Conservation (phyloP, 2,888 invertebrate species). For the Lithodes maja region DNA sequence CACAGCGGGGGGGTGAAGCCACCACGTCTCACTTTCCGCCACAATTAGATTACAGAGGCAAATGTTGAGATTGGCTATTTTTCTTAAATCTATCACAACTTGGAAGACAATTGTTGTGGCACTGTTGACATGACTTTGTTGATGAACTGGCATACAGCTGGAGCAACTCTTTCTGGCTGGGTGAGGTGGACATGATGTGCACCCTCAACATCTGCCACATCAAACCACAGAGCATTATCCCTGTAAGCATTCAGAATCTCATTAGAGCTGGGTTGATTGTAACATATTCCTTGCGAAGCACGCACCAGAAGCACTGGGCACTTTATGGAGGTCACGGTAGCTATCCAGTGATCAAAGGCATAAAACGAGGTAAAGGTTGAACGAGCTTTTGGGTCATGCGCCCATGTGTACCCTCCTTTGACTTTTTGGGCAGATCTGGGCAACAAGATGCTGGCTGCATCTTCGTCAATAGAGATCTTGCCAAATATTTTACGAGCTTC, state of each 20-base stretch:
- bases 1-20: too few species aligned
- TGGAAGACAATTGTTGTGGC: neutral
- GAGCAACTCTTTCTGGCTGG: constrained; percentile 51
- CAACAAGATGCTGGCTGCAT: constrained; percentile 43
- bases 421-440: constrained; percentile 35
- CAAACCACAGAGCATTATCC: constrained; percentile 33
- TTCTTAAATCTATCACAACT: neutral
- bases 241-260: neutral
- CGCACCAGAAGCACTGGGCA: constrained; percentile 40
- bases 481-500: constrained; percentile 1
- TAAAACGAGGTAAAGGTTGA: neutral
- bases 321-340: constrained; percentile 23
- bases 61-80: too few species aligned
- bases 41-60: too few species aligned
- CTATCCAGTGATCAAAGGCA: neutral
- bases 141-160: neutral
- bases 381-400: constrained; percentile 43
- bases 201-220: constrained; percentile 38
- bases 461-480: constrained; percentile 34
- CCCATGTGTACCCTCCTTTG: constrained; percentile 41
- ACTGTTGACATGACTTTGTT: neutral
- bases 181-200: constrained; percentile 59
- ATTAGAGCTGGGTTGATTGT: neutral
- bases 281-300: constrained; percentile 35
- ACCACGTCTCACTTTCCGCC: too few species aligned